phyloP scores from a whole-genome alignment of 1,140 invertebrate species.

The Drosophila tsacasi region DNA sequence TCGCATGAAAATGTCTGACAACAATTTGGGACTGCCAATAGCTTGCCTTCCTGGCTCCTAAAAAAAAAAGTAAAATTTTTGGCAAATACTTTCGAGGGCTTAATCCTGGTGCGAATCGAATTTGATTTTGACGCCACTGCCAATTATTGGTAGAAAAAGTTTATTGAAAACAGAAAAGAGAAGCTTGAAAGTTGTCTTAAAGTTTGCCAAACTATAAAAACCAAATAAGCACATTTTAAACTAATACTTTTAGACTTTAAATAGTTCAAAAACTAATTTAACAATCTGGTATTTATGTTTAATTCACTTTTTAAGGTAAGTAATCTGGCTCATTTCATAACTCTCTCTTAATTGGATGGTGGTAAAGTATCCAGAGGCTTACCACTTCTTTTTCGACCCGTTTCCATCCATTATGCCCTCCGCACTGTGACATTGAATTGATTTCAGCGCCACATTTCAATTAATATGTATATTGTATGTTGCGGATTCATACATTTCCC shows the following conservation, averaged over 20 bases:
- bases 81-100: constrained; percentile 44
- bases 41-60: neutral
- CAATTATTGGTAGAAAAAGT: neutral
- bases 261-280: neutral
- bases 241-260: neutral
- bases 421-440: constrained; percentile 23
- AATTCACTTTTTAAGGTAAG: neutral
- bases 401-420: constrained; percentile 28
- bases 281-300: too few species aligned
- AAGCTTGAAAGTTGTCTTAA: too few species aligned
- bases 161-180: neutral
- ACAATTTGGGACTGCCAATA: constrained; percentile 69
- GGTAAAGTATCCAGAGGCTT: neutral
- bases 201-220: neutral
- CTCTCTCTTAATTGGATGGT: constrained; percentile 12
- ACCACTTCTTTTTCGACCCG: constrained; percentile 15
- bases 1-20: constrained; percentile 82
- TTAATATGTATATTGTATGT: constrained; percentile 24
- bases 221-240: neutral
- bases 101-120: neutral
- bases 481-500: constrained; percentile 27
- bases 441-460: constrained; percentile 46
- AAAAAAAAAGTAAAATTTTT: constrained; percentile 23
- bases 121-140: neutral
- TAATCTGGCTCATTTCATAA: constrained; percentile 2